phyloP scores from a whole-genome alignment of 2,113 vertebrate genomes.

The Podocnemis expansa region DNA sequence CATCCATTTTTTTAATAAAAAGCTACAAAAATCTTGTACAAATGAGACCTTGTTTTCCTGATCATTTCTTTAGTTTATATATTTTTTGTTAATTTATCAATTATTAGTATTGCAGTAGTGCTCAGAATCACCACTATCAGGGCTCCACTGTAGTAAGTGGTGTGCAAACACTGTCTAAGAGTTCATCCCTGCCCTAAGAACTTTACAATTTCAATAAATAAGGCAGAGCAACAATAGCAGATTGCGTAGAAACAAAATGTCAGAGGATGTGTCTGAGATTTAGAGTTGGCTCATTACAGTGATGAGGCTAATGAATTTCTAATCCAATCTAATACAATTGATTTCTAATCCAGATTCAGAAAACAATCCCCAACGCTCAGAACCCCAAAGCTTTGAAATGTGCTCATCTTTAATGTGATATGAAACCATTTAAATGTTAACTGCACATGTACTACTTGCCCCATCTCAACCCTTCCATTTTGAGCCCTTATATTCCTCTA shows the following conservation, averaged over 20 bases:
- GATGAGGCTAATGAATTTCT: not conserved
- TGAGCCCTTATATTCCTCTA: not conserved
- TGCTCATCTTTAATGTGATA: not conserved
- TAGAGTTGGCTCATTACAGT: not conserved
- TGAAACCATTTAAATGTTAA: not conserved
- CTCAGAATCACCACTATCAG: constrained; percentile 10
- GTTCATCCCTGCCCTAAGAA: not conserved
- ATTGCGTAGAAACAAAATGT: constrained; percentile 11
- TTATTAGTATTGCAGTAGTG: constrained; percentile 15
- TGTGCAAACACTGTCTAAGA: constrained; percentile 15
- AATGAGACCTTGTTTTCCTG: constrained; percentile 21
- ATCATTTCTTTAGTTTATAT: constrained; percentile 30
- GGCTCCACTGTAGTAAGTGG: not conserved
- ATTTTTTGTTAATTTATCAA: constrained; percentile 24
- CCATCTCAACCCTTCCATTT: too few relatives aligned
- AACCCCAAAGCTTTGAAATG: not conserved
- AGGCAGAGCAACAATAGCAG: constrained; percentile 14
- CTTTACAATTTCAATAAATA: not conserved
- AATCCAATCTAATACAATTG: not conserved
- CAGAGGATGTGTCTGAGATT: not conserved
- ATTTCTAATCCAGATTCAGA: not conserved
- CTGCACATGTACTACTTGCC: not conserved
- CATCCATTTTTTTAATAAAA: constrained; percentile 25
- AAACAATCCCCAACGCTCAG: not conserved
- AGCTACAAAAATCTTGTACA: constrained; percentile 23